phyloP scores from a whole-genome alignment of 2,113 vertebrate genomes.

The Saguinus midas region DNA sequence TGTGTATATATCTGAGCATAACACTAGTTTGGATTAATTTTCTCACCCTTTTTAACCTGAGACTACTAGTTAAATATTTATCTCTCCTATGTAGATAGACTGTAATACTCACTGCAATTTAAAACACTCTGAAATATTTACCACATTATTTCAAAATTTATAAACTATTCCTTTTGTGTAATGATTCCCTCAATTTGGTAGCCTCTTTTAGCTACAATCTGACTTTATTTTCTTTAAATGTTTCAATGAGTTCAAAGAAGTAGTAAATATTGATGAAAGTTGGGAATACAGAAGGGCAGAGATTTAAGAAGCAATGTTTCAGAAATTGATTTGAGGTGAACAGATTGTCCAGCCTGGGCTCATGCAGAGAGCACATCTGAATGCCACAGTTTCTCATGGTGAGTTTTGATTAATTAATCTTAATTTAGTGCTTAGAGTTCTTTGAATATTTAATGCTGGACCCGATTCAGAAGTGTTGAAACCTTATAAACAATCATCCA shows the following conservation, averaged over 20 bases:
- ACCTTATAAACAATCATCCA: neutral
- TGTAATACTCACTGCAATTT: neutral
- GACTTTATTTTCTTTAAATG: neutral
- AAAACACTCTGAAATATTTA: neutral
- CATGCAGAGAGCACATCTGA: slow-evolving; percentile 59
- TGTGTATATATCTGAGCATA: neutral
- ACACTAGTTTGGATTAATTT: neutral
- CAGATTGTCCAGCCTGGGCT: slow-evolving; percentile 52
- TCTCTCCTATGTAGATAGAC: neutral
- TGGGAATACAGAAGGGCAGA: neutral
- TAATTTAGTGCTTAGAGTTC: neutral
- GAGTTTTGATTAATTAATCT: slow-evolving; percentile 64
- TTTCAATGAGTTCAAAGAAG: neutral
- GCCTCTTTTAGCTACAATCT: neutral
- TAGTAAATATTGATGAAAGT: neutral
- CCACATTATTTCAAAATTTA: neutral
- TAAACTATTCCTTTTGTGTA: neutral
- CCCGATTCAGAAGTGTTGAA: neutral
- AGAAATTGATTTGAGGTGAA: slow-evolving; percentile 3
- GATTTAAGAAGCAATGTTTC: neutral
- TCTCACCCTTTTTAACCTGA: neutral
- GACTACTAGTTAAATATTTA: neutral
- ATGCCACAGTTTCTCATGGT: slow-evolving; percentile 16
- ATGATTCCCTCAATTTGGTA: neutral
- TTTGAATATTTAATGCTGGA: slow-evolving; percentile 33